phyloP scores from a whole-genome alignment of 2,797 vertebrate genomes.

The Lerista edwardsae region DNA sequence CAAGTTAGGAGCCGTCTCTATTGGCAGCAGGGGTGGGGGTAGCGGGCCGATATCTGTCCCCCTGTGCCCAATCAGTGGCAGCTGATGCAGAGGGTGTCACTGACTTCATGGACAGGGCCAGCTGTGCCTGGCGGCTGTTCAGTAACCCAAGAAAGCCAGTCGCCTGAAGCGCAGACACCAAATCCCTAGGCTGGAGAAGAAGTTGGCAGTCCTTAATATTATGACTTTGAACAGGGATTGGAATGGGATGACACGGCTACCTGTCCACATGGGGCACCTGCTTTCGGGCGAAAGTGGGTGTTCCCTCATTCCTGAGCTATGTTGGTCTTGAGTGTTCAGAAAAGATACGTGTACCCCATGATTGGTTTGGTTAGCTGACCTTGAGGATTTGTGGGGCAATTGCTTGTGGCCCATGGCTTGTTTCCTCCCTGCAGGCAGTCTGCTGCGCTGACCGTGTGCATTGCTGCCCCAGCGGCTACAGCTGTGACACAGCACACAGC shows the following conservation, averaged over 20 bases:
- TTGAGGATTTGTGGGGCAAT: not conserved
- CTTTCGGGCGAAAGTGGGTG: slow-evolving; percentile 71
- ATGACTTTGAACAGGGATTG: not conserved
- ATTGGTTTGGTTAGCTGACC: too few species aligned
- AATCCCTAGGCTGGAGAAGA: slow-evolving; percentile 61
- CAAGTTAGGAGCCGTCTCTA: too few species aligned
- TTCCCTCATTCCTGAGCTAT: slow-evolving; percentile 78
- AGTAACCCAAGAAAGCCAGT: slow-evolving; percentile 55
- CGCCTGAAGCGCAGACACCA: slow-evolving; percentile 67
- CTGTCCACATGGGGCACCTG: slow-evolving; percentile 75
- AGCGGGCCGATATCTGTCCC: too few species aligned
- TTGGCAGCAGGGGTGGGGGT: too few species aligned
- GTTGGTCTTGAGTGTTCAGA: not conserved
- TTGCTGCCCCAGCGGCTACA: too few species aligned
- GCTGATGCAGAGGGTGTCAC: too few species aligned
- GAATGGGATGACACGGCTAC: slow-evolving; percentile 55
- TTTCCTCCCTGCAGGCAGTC: not conserved
- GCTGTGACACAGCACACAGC: slow-evolving; percentile 53
- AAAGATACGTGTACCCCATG: not conserved
- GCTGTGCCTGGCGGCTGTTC: too few species aligned
- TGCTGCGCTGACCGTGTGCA: too few species aligned
- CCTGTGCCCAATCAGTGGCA: too few species aligned
- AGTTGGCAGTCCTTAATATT: not conserved
- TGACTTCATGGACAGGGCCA: too few species aligned
- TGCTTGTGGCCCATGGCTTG: too few species aligned